Percentiles rank a stretch among this genome's conserved stretches.
phyloP scores from a whole-genome alignment of 2,888 invertebrate genomes.

The Pseudococcus viburni region DNA sequence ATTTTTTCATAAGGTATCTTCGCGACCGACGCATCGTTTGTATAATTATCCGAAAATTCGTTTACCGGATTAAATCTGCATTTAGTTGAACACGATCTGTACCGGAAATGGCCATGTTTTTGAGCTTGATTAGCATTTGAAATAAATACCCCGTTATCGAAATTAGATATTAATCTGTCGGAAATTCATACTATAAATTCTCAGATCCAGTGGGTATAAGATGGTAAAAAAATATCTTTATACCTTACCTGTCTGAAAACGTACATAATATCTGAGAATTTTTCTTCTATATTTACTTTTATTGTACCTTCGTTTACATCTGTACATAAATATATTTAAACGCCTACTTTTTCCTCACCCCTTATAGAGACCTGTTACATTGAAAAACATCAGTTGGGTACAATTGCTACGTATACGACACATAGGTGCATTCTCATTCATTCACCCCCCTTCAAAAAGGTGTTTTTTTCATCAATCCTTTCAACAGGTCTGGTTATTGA shows the following conservation, averaged over 20 bases:
- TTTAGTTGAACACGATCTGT: slow-evolving; percentile 3
- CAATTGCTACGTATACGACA: neutral
- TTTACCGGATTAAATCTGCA: slow-evolving; percentile 33
- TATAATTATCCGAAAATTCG: slow-evolving; percentile 40
- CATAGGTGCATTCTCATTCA: neutral
- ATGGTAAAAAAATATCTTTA: neutral
- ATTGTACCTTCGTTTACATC: neutral
- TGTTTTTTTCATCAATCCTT: neutral
- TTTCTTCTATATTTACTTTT: neutral
- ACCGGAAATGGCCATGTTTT: slow-evolving; percentile 60
- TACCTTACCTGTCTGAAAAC: neutral
- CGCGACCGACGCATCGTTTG: neutral
- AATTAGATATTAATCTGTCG: slow-evolving; percentile 45
- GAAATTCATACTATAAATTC: slow-evolving; percentile 19
- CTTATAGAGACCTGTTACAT: neutral
- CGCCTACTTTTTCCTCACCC: slow-evolving; percentile 19
- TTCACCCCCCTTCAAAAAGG: neutral
- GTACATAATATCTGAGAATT: neutral
- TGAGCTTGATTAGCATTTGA: slow-evolving; percentile 59
- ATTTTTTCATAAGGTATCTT: neutral
- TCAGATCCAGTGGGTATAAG: neutral
- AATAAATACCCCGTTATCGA: slow-evolving; percentile 48
- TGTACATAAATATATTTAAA: neutral
- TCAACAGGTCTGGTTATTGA: neutral
- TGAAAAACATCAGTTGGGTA: neutral